Evolutionary conservation across 2,113 vertebrate genomes (phyloP), one percentile per base, ranked within the genome.

Genomic region (Phrynocephalus versicolor): DNA sequence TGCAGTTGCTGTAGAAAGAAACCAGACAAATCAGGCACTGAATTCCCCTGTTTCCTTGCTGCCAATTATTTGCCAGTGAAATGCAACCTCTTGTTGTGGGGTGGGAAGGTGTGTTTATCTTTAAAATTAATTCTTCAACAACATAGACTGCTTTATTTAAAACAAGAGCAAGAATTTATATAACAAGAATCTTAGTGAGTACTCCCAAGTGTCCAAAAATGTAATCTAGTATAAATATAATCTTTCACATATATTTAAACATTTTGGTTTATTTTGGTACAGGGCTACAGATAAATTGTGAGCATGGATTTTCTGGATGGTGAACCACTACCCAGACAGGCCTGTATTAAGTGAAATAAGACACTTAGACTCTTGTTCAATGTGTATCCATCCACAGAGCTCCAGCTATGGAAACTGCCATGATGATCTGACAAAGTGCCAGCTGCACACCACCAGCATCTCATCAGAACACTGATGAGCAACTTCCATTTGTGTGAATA

Each of bases 1-100:
- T 96, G 88, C 94, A 92, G 87, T 33, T 87, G 89, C 92, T 92
- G 93, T 84, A 93, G 93, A 95, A 93, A 91, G 84, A 77, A 94
- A 92, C 21, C 72, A 87, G 74, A 76, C 81, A 77, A 94, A 87
- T 91, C 93, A 87, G 85, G 86, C 84, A 89, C 64, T 18, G 81
- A 41, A 62, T 45, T 91, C 88, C 51, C 67, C 58, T 87, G 8
- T 87, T 84, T 87, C 27, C 37, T 82, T 90, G 84, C 85, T 90
- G 71, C 74, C 73, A 79, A 45, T 86, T 86, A 72, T 45, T 87
- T 85, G 57, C 84, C 41, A 93, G 15, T 41, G 93, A 88, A 90
- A 83, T 78, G 73, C 16, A 87, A 51, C 33, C 33, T 89, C 27
- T 64, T 80, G 81, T 86, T 79, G 78, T 86, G 84, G 15, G 86